Evolutionary conservation across 1,140 invertebrate species (phyloP).

Genomic region (Platorchestia sp.): DNA sequence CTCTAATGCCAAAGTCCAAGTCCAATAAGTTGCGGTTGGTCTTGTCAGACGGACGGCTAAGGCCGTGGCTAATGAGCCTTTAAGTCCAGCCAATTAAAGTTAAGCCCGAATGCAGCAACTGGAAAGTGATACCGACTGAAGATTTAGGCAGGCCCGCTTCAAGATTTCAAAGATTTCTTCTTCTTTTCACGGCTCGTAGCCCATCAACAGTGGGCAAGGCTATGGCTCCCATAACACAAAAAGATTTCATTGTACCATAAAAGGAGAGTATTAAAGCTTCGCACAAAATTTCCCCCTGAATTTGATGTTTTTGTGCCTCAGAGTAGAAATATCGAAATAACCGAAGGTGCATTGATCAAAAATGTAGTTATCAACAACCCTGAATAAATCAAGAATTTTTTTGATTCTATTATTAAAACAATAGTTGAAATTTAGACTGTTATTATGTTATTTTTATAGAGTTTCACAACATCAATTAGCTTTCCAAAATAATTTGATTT

Average conservation of each 20-base stretch:
- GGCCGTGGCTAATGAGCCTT: background rate
- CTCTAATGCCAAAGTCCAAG: background rate
- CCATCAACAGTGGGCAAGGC: background rate
- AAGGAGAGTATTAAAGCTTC: too few relatives aligned
- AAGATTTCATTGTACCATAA: background rate
- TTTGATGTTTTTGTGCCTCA: too few relatives aligned
- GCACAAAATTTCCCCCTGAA: too few relatives aligned
- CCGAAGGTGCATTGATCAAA: too few relatives aligned
- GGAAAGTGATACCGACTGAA: background rate
- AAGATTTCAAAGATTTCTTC: background rate
- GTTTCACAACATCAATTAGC: too few relatives aligned
- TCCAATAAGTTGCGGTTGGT: background rate
- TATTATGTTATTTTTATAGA: too few relatives aligned
- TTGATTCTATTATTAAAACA: too few relatives aligned
- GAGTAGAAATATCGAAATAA: too few relatives aligned
- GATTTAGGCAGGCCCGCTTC: background rate
- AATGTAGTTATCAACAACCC: too few relatives aligned
- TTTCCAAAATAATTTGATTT: too few relatives aligned
- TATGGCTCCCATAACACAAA: background rate
- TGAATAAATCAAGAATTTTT: too few relatives aligned
- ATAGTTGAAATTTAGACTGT: too few relatives aligned
- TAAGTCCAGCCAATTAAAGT: background rate
- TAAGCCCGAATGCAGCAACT: background rate
- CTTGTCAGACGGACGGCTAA: background rate
- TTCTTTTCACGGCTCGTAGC: background rate